These are phyloP conservation scores for Leuctra nigra DNA, from an alignment of 2,888 invertebrate genomes.

Conservation along the genomic window DNA sequence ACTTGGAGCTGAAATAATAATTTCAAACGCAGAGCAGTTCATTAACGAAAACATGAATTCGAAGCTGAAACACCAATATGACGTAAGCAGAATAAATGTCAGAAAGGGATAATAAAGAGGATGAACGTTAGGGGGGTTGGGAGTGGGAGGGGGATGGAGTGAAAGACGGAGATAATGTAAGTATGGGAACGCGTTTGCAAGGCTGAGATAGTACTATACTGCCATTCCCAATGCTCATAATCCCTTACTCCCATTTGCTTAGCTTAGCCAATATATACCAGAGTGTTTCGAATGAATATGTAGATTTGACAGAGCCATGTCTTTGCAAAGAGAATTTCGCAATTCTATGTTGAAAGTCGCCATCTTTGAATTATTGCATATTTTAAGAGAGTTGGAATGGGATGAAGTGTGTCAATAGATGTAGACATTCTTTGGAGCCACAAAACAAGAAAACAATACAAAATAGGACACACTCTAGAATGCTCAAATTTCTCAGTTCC, in stretches of 20 bases:
- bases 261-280: slow-evolving; percentile 27
- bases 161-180: not conserved
- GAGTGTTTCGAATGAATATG: slow-evolving; percentile 18
- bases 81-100: slow-evolving; percentile 11
- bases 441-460: too few species aligned
- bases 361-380: too few species aligned
- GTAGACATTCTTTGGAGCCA: too few species aligned
- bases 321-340: too few species aligned
- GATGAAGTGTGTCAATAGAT: too few species aligned
- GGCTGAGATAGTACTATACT: slow-evolving; percentile 26
- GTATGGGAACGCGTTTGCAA: slow-evolving; percentile 23
- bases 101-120: slow-evolving; percentile 4
- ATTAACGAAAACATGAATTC: not conserved
- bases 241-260: slow-evolving; percentile 27
- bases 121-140: not conserved
- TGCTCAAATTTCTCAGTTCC: too few species aligned
- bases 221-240: slow-evolving; percentile 25
- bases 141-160: not conserved
- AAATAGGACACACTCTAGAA: too few species aligned
- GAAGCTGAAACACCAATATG: slow-evolving; percentile 3
- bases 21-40: not conserved
- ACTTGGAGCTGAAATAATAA: not conserved
- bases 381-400: too few species aligned
- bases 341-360: too few species aligned
- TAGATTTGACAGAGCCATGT: slow-evolving; percentile 16